Evolutionary conservation across 2,113 vertebrate species (phyloP), one percentile per base, ranked within the genome.

Genomic region (Chaenogobius annularis): DNA sequence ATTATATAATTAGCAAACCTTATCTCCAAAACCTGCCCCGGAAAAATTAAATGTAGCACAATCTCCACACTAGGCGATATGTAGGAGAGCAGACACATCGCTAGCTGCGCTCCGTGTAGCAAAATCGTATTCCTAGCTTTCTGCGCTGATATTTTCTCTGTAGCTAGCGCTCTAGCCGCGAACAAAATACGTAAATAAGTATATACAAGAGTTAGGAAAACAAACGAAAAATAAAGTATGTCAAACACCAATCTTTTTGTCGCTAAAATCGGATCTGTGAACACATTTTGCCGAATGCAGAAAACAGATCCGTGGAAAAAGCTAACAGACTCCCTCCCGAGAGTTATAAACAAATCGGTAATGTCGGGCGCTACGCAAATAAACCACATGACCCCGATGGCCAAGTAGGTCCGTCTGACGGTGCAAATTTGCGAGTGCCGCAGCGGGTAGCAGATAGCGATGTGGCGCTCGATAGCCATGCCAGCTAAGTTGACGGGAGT

Each of bases 61-160:
- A 83, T 1, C 82, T 93, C 92, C 61, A 93, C 71, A 0, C 76
- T 91, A 1, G 91, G 91, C 7, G 91, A 92, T 65, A 93, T 62
- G 74, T 93, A 93, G 37, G 90, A 92, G 12, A 93, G 88, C 88
- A 93, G 73, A 77, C 93, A 94, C 92, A 94, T 91, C 56, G 90
- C 79, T 52, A 93, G 80, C 88, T 94, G 92, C 1, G 43, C 80
- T 0, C 91, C 93, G 37, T 94, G 93, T 1, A 94, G 82, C 44
- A 93, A 70, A 83, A 94, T 93, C 78, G 92, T 94, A 75, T 89
- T 93, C 50, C 87, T 87, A 44, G 89, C 91, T 3, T 67, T 83
- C 52, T 87, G 80, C 5, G 90, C 88, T 0, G 77, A 92, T 0
- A 15, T 43, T 61, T 56, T 89, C 31, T 91, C 73, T 0, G 87